Evolutionary conservation across 2,797 vertebrate genomes (phyloP).

Genomic region (Myripristis murdjan): DNA sequence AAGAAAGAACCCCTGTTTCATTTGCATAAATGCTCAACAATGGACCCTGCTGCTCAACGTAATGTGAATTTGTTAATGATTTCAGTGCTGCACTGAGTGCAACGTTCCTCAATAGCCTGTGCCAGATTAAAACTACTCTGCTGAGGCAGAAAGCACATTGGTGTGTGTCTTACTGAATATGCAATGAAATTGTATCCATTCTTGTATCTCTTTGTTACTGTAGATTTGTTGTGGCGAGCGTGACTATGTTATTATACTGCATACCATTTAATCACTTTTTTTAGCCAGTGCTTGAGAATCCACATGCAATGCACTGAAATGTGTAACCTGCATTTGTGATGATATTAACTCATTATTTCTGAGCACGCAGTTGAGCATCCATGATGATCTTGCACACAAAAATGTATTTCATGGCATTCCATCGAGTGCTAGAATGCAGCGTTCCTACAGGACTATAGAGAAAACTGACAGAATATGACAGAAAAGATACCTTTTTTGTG

Average conservation of each 20-base stretch:
- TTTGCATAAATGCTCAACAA: conserved; percentile 81
- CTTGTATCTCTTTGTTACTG: conserved; percentile 14
- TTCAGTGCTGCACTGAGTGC: conserved; percentile 25
- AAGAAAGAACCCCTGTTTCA: conserved; percentile 65
- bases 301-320: conserved; percentile 36
- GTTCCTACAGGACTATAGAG: conserved; percentile 8
- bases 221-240: conserved; percentile 14
- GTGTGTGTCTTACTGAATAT: conserved; percentile 35
- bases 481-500: conserved; percentile 89
- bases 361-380: conserved; percentile 61
- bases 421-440: conserved; percentile 26
- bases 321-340: neutral
- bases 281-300: neutral
- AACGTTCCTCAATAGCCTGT: conserved; percentile 39
- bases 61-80: conserved; percentile 67
- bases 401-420: conserved; percentile 62
- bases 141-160: conserved; percentile 45
- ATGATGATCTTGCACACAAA: conserved; percentile 38
- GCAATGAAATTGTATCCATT: conserved; percentile 15
- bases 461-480: conserved; percentile 43
- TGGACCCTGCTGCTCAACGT: conserved; percentile 58
- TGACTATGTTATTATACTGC: neutral
- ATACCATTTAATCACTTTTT: conserved; percentile 16
- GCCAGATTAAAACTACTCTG: conserved; percentile 49
- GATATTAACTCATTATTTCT: neutral